Conservation (phyloP, 2,113 vertebrate genomes). For the Notarius lentiginosus region DNA sequence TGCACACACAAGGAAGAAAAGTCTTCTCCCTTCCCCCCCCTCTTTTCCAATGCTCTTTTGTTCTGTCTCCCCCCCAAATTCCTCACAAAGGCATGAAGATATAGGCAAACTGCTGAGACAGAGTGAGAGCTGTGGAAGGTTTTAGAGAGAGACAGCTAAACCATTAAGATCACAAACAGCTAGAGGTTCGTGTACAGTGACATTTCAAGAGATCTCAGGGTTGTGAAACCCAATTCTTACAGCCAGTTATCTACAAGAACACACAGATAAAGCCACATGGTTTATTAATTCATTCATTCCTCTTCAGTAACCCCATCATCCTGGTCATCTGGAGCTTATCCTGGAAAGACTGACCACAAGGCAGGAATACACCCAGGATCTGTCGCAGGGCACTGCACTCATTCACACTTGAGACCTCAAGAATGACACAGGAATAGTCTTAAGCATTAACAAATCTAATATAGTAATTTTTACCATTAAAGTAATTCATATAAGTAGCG, state of each 20-base stretch:
- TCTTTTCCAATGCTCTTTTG: constrained; percentile 8
- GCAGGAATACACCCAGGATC: not conserved
- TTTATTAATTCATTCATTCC: not conserved
- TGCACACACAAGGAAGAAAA: not conserved
- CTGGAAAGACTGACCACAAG: not conserved
- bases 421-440: no score
- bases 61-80: not conserved
- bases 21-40: not conserved
- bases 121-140: not conserved
- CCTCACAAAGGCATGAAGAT: not conserved
- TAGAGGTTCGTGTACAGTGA: not conserved
- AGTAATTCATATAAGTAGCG: no score
- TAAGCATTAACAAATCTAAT: no score
- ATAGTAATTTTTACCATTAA: no score
- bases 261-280: not conserved
- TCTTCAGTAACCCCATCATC: not conserved
- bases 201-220: not conserved
- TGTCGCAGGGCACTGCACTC: no score
- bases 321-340: not conserved
- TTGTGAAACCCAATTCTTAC: not conserved
- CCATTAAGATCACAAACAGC: not conserved
- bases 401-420: no score
- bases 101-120: not conserved
- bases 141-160: not conserved
- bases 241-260: not conserved